phyloP scores from a whole-genome alignment of 2,888 invertebrate species.

The Tachystola acroxantha region DNA sequence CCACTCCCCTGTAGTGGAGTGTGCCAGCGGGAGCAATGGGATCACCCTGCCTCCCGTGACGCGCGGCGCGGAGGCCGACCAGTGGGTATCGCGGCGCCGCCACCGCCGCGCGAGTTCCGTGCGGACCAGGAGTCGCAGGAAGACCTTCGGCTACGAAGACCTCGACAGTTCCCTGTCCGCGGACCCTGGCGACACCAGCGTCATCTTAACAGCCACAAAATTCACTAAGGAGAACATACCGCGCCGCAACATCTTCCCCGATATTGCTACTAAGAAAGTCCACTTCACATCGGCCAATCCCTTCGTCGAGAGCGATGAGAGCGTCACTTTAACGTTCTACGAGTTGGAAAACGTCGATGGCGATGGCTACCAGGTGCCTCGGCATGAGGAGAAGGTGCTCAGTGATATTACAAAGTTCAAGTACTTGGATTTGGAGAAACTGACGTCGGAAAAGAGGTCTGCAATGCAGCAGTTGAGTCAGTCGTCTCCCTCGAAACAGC shows the following conservation, averaged over 20 bases:
- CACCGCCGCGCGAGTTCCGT: slow-evolving; percentile 42
- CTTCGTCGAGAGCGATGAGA: slow-evolving; percentile 70
- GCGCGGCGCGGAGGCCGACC: slow-evolving; percentile 26
- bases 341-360: slow-evolving; percentile 54
- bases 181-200: slow-evolving; percentile 74
- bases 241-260: slow-evolving; percentile 60
- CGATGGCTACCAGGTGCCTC: slow-evolving; percentile 38
- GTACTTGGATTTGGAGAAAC: slow-evolving; percentile 58
- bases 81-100: slow-evolving; percentile 40
- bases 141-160: slow-evolving; percentile 70
- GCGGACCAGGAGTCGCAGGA: slow-evolving; percentile 41
- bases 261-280: slow-evolving; percentile 57
- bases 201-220: slow-evolving; percentile 73
- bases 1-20: slow-evolving; percentile 25
- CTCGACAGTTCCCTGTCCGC: slow-evolving; percentile 79
- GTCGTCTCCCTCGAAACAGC: slow-evolving; percentile 65
- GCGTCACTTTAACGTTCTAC: slow-evolving; percentile 68
- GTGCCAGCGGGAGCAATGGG: slow-evolving; percentile 44
- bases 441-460: slow-evolving; percentile 52
- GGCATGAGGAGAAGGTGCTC: slow-evolving; percentile 21
- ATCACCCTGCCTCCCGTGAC: slow-evolving; percentile 61
- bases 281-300: slow-evolving; percentile 67
- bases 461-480: slow-evolving; percentile 48
- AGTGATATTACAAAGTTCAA: slow-evolving; percentile 66
- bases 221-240: slow-evolving; percentile 67